A percentile compares a stretch with the other conserved stretches of the same genome.
Conservation (phyloP, 2,888 invertebrate species). For the Calameuta idolon region DNA sequence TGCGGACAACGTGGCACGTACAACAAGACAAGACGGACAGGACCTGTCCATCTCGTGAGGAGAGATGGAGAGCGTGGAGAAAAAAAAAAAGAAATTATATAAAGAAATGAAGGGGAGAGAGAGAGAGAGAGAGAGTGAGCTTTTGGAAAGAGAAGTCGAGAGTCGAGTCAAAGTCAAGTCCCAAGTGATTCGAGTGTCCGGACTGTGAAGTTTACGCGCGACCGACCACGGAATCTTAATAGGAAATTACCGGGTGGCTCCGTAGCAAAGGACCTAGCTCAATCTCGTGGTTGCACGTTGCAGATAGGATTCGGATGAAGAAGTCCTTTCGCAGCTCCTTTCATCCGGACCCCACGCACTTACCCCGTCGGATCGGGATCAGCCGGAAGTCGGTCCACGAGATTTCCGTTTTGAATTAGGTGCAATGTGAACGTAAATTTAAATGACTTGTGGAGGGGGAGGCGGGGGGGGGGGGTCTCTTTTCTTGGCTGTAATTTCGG, state of each 20-base stretch:
- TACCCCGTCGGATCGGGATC: conserved; percentile 31
- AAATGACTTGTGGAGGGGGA: no score
- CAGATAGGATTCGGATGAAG: conserved; percentile 42
- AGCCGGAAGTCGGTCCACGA: conserved; percentile 58
- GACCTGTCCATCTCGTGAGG: background rate
- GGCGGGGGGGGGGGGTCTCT: no score
- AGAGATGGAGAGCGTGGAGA: conserved; percentile 19
- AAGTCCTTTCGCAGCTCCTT: no score
- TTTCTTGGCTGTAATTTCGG: no score
- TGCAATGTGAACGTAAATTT: conserved; percentile 33
- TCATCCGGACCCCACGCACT: background rate
- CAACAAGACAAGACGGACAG: no score
- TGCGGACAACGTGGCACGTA: no score
- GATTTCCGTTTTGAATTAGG: conserved; percentile 57
- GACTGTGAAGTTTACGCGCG: conserved; percentile 43
- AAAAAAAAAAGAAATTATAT: conserved; percentile 21
- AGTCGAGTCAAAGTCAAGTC: no score
- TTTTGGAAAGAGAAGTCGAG: background rate
- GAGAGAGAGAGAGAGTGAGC: background rate
- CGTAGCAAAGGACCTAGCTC: background rate
- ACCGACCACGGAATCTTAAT: conserved; percentile 61
- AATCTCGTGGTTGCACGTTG: conserved; percentile 38
- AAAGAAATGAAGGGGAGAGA: conserved; percentile 22
- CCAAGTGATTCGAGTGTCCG: no score
- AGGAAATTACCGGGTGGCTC: conserved; percentile 55